Conservation (phyloP, 2,797 vertebrate species). For the Somateria mollissima region DNA sequence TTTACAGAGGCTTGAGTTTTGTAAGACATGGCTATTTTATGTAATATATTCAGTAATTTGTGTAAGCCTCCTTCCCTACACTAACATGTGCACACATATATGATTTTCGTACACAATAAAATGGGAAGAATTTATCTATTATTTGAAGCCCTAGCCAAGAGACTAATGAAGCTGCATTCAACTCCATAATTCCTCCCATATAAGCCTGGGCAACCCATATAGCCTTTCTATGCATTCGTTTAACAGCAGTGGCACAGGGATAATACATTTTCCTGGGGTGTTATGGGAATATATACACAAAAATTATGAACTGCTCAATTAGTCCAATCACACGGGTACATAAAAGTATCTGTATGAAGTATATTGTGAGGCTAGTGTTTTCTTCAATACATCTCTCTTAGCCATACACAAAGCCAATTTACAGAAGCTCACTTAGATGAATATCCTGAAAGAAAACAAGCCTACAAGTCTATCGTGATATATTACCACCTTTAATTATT, state of each 20-base stretch:
- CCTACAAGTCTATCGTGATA: neutral
- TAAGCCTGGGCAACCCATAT: neutral
- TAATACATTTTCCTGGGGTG: neutral
- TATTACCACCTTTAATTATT: neutral
- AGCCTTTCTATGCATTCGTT: neutral
- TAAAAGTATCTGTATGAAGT: slow-evolving; percentile 1
- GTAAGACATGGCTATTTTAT: neutral
- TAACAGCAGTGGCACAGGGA: neutral
- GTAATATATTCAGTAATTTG: neutral
- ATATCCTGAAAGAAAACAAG: slow-evolving; percentile 6
- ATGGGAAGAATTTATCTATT: neutral
- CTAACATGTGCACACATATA: neutral
- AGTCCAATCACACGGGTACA: neutral
- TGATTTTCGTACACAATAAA: neutral
- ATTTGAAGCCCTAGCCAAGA: neutral
- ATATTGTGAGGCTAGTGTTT: neutral
- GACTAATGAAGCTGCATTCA: neutral
- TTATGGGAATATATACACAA: neutral
- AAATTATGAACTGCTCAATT: slow-evolving; percentile 5
- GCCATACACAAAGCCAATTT: neutral
- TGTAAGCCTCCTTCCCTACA: neutral
- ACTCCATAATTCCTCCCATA: neutral
- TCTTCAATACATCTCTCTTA: neutral
- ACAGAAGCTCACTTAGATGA: neutral
- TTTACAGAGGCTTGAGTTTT: neutral